phyloP scores from a whole-genome alignment of 2,113 vertebrate genomes.

The human (Homo sapiens) region DNA sequence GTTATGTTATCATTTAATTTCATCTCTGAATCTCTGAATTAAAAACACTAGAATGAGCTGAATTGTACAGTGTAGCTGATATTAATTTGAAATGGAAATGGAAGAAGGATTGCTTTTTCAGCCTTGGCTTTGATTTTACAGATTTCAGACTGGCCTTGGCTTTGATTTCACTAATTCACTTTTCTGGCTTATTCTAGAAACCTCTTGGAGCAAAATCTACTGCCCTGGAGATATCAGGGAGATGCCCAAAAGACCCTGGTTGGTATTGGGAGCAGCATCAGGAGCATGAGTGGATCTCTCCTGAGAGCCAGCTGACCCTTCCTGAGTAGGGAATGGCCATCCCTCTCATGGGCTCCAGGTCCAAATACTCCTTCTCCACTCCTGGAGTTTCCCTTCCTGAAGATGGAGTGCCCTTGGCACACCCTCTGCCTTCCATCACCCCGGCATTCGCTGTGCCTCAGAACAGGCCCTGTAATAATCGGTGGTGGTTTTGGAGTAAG shows the following conservation, averaged over 20 bases:
- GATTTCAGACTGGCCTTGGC: not conserved
- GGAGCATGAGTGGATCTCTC: not conserved
- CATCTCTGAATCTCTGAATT: not conserved
- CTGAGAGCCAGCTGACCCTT: not conserved
- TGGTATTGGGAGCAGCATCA: not conserved
- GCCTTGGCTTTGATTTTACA: not conserved
- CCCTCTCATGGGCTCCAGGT: too few relatives aligned
- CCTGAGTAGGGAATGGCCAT: not conserved
- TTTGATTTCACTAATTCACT: conserved; percentile 1
- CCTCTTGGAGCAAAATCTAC: not conserved
- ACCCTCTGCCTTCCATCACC: not conserved
- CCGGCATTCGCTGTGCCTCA: not conserved
- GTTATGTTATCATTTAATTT: not conserved
- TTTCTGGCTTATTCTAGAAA: not conserved
- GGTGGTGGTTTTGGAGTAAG: not conserved
- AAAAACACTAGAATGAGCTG: not conserved
- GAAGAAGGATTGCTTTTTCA: not conserved
- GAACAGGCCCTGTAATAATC: not conserved
- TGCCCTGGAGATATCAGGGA: not conserved
- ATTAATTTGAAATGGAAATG: not conserved
- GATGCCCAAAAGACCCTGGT: not conserved
- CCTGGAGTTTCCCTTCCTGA: not conserved
- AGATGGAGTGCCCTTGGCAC: not conserved
- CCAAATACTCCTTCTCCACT: too few relatives aligned
- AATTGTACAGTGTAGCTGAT: not conserved